A percentile compares a stretch with the other conserved stretches of the same genome.
These are phyloP conservation scores for Idaea aversata DNA, from an alignment of 2,888 invertebrate genomes.

Conservation along the genomic window DNA sequence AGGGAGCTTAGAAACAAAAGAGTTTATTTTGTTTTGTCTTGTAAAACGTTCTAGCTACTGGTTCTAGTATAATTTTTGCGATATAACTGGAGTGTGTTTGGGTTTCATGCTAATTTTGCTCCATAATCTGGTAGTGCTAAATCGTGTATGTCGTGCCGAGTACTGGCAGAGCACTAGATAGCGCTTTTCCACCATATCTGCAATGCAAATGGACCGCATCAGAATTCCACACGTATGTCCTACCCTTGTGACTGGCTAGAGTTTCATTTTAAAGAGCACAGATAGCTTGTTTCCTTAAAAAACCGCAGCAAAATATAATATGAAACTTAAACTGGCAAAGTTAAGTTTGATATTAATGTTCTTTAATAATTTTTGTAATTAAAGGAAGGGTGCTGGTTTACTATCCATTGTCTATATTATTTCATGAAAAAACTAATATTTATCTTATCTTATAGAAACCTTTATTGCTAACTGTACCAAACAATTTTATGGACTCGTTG, in stretches of 20 bases:
- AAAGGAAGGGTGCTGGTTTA: too few relatives aligned
- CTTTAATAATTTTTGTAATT: too few relatives aligned
- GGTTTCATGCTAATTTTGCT: constrained; percentile 51
- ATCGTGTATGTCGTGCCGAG: constrained; percentile 44
- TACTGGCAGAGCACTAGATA: constrained; percentile 39
- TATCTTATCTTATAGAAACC: too few relatives aligned
- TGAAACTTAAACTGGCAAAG: background rate
- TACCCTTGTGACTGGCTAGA: constrained; percentile 36
- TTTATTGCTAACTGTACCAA: too few relatives aligned
- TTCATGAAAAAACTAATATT: too few relatives aligned
- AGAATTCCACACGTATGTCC: constrained; percentile 39
- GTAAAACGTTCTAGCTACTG: constrained; percentile 5
- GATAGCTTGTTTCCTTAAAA: constrained; percentile 3
- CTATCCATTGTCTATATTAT: too few relatives aligned
- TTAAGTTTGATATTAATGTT: too few relatives aligned
- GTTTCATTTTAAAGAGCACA: constrained; percentile 25
- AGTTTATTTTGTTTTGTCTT: background rate
- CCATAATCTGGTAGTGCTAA: constrained; percentile 59
- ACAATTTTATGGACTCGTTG: background rate
- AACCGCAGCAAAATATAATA: background rate
- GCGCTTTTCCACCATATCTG: constrained; percentile 51
- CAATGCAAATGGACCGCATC: constrained; percentile 62
- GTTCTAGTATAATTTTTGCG: constrained; percentile 17
- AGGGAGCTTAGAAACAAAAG: background rate
- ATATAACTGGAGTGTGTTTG: constrained; percentile 35